phyloP scores from a whole-genome alignment of 2,888 invertebrate species.

The Rhogogaster chlorosoma region DNA sequence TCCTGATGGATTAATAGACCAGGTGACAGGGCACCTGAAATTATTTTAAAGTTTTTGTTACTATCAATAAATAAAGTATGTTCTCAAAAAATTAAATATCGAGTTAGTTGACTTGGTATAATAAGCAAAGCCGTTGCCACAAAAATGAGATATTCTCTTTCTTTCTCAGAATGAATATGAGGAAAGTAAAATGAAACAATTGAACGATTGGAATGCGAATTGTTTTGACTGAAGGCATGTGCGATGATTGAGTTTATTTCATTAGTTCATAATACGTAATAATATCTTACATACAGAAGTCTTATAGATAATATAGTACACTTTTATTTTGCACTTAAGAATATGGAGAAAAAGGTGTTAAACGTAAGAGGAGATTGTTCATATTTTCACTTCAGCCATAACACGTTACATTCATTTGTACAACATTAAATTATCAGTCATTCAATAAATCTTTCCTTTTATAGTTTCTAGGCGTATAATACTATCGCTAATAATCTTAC shows the following conservation, averaged over 20 bases:
- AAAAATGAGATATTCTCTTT: neutral
- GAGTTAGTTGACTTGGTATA: constrained; percentile 8
- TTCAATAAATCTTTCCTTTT: constrained; percentile 22
- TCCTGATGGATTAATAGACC: constrained; percentile 86
- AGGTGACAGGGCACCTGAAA: constrained; percentile 93
- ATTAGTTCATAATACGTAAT: constrained; percentile 49
- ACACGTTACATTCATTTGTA: constrained; percentile 45
- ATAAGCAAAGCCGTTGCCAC: neutral
- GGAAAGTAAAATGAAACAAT: constrained; percentile 45
- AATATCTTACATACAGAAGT: constrained; percentile 53
- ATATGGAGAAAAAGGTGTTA: constrained; percentile 50
- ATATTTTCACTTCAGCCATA: neutral
- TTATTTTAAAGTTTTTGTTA: constrained; percentile 81
- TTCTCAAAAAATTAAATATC: neutral
- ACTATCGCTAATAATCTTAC: constrained; percentile 36
- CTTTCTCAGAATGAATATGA: constrained; percentile 4
- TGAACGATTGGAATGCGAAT: constrained; percentile 32
- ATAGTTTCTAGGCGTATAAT: constrained; percentile 16
- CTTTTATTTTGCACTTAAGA: constrained; percentile 44
- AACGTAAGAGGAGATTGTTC: constrained; percentile 1
- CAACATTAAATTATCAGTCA: constrained; percentile 49
- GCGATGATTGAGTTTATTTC: constrained; percentile 50
- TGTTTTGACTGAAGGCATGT: constrained; percentile 28
- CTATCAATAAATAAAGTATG: constrained; percentile 47
- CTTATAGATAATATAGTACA: constrained; percentile 53